phyloP scores from a whole-genome alignment of 1,140 invertebrate genomes.

The Harlomillsia oculata region DNA sequence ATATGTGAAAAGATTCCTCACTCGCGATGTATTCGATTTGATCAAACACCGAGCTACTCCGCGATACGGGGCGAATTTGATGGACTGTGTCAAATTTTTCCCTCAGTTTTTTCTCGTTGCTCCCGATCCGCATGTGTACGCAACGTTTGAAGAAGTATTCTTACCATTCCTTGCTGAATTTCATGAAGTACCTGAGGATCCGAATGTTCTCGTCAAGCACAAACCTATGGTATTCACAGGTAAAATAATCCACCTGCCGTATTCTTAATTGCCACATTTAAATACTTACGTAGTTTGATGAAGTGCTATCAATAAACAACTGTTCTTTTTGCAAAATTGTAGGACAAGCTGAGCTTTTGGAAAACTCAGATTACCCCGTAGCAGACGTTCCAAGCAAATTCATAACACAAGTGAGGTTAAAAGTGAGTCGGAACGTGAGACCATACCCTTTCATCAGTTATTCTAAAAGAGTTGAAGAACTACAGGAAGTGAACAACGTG shows the following conservation, averaged over 20 bases:
- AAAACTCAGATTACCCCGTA: constrained; percentile 16
- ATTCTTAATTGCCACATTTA: background rate
- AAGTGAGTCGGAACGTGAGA: constrained; percentile 30
- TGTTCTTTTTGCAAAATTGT: too few relatives aligned
- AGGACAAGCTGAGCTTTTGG: background rate
- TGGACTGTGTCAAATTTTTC: constrained; percentile 34
- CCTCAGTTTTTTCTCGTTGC: constrained; percentile 41
- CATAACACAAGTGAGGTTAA: constrained; percentile 26
- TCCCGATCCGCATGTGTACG: constrained; percentile 72
- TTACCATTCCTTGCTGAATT: constrained; percentile 68
- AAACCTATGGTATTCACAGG: constrained; percentile 46
- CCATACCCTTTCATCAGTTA: constrained; percentile 29
- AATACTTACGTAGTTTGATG: background rate
- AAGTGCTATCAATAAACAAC: background rate
- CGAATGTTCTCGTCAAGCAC: background rate
- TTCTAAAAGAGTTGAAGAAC: constrained; percentile 24
- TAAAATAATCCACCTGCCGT: background rate
- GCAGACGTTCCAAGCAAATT: constrained; percentile 33
- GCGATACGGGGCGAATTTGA: constrained; percentile 15
- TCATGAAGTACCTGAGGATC: too few relatives aligned
- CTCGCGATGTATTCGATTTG: constrained; percentile 8
- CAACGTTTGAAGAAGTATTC: constrained; percentile 64
- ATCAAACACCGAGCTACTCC: constrained; percentile 21
- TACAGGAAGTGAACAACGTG: constrained; percentile 16
- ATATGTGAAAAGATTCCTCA: constrained; percentile 20